phyloP scores from a whole-genome alignment of 2,888 invertebrate species.

The Volucella bombylans region DNA sequence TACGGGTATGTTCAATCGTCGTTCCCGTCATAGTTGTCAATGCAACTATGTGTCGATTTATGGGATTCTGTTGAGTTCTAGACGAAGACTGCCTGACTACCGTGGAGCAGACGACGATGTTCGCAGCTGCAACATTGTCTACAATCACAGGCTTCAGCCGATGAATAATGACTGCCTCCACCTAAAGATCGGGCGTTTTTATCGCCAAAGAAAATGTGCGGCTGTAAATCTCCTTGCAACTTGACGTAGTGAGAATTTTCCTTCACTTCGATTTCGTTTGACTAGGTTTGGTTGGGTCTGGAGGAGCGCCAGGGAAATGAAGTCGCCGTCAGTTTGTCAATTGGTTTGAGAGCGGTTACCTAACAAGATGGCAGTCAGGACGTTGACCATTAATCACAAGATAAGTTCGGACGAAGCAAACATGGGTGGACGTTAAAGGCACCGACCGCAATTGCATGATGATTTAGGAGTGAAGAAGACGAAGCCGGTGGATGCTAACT shows the following conservation, averaged over 20 bases:
- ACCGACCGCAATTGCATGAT: slow-evolving; percentile 58
- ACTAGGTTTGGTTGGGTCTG: neutral
- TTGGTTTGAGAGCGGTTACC: slow-evolving; percentile 38
- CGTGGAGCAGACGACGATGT: slow-evolving; percentile 5
- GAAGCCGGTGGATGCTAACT: slow-evolving; percentile 22
- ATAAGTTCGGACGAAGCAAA: slow-evolving; percentile 57
- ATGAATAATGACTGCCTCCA: slow-evolving; percentile 40
- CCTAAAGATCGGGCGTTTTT: slow-evolving; percentile 34
- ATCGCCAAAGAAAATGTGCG: slow-evolving; percentile 25
- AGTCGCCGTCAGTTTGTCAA: slow-evolving; percentile 55
- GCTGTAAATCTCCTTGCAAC: slow-evolving; percentile 59
- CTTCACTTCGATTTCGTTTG: neutral
- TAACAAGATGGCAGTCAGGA: slow-evolving; percentile 58
- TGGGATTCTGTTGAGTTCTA: slow-evolving; percentile 13
- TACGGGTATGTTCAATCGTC: slow-evolving; percentile 1
- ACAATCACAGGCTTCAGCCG: neutral
- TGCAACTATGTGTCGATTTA: slow-evolving; percentile 64
- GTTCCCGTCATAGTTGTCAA: slow-evolving; percentile 39
- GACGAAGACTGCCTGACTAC: slow-evolving; percentile 9
- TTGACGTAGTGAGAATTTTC: slow-evolving; percentile 63
- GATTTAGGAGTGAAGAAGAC: slow-evolving; percentile 28
- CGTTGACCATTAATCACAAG: slow-evolving; percentile 62
- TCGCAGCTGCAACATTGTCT: slow-evolving; percentile 25
- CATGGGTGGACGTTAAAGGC: slow-evolving; percentile 65
- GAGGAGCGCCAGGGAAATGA: slow-evolving; percentile 53